phyloP scores from a whole-genome alignment of 2,797 vertebrate genomes.

The Loris lydekkerianus region DNA sequence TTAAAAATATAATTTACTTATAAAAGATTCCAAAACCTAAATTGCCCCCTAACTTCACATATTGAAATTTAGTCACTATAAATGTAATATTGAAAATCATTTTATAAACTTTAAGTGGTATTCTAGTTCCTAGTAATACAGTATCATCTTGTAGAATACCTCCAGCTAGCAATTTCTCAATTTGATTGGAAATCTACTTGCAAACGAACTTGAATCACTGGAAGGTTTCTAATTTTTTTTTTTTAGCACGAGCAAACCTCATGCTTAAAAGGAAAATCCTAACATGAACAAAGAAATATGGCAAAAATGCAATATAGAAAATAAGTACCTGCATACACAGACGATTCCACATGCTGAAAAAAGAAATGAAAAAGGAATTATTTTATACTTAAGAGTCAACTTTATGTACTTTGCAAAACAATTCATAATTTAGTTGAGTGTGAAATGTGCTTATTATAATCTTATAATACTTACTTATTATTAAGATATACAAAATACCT shows the following conservation, averaged over 20 bases:
- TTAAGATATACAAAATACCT: slow-evolving; percentile 30
- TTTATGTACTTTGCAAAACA: background rate
- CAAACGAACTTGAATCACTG: slow-evolving; percentile 44
- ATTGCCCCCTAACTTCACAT: background rate
- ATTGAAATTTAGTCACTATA: slow-evolving; percentile 50
- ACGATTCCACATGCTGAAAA: slow-evolving; percentile 92
- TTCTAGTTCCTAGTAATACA: background rate
- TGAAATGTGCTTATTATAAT: background rate
- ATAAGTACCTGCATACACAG: slow-evolving; percentile 92
- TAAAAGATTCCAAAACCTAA: slow-evolving; percentile 50
- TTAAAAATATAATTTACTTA: slow-evolving; percentile 48
- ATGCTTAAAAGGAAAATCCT: slow-evolving; percentile 60
- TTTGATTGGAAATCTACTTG: slow-evolving; percentile 50
- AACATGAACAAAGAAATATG: slow-evolving; percentile 35
- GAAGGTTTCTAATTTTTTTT: background rate
- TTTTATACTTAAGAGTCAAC: background rate
- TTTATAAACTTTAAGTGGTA: slow-evolving; percentile 14
- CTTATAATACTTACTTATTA: background rate
- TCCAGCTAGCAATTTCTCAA: slow-evolving; percentile 12
- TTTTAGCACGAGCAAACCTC: slow-evolving; percentile 1
- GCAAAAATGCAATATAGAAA: slow-evolving; percentile 69
- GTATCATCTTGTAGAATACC: background rate
- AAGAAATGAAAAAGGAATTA: slow-evolving; percentile 52
- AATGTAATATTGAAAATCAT: slow-evolving; percentile 17
- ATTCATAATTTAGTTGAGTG: slow-evolving; percentile 23